Evolutionary conservation across 2,797 vertebrate species (phyloP), one percentile per base, ranked within the genome.

Genomic region (Vireo griseus): DNA sequence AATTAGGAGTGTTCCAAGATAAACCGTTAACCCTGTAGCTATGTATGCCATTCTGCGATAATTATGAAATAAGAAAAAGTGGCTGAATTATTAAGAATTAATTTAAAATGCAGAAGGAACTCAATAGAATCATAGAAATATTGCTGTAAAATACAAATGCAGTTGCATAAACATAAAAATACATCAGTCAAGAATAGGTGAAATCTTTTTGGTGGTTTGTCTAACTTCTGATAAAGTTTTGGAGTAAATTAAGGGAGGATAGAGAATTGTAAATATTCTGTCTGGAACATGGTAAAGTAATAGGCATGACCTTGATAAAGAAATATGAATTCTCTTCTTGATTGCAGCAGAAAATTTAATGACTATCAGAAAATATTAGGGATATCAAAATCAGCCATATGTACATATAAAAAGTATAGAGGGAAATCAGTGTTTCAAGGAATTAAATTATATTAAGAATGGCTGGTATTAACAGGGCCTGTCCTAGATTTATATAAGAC

Each of bases 1-100:
- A 94, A 65, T 69, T 63, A 94, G 62, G 54, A 81, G 52, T 37
- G 78, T 59, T 95, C 54, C 79, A 68, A 85, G 86, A 68, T 33
- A 91, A 92, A 88, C 37, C 59, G 66, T 93, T 92, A 92, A 93
- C 13, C 21, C 31, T 89, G 54, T 68, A 65, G 55, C 59, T 90
- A 72, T 31, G 7, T 73, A n/a, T 92, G 61, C 20, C 28, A 63
- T 54, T 55, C 79, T 79, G 40, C 66, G 92, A 92, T 90, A 51
- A 88, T 63, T 47, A 81, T 66, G 63, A 88, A 90, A 68, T 68
- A 57, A 92, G n/a, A 13, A 59, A 74, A 94, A 95, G 45, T 61
- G 33, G 31, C 52, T 35, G n/a, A 73, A 67, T 79, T 78, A 66
- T 74, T 72, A 87, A 94, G 50, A 67, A 75, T 59, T 67, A 40